Percentiles rank a stretch among this genome's conserved stretches.
Conservation (phyloP, 2,113 vertebrate species). For the Halichoeres trimaculatus region DNA sequence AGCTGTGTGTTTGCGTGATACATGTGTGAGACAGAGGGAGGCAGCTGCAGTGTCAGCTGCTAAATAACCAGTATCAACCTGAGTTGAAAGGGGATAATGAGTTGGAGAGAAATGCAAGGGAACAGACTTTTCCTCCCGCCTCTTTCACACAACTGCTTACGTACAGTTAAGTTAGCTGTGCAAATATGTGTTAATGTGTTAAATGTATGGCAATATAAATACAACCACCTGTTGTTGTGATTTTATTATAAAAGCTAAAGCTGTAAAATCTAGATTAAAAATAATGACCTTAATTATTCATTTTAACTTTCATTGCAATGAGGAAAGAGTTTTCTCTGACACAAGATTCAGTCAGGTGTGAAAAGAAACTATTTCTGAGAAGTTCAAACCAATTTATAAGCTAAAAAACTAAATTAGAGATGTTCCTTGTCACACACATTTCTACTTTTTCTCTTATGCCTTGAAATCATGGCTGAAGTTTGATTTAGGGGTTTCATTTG, state of each 20-base stretch:
- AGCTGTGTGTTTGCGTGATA: constrained; percentile 2
- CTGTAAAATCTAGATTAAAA: too few species aligned
- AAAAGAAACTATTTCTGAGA: constrained; percentile 12
- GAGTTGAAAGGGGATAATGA: constrained; percentile 48
- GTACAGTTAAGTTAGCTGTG: neutral
- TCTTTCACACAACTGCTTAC: neutral
- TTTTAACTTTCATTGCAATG: neutral
- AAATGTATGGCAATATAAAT: too few species aligned
- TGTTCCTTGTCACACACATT: neutral
- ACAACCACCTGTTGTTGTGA: too few species aligned
- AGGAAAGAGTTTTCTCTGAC: neutral
- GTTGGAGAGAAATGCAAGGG: constrained; percentile 21
- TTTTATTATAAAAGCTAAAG: too few species aligned
- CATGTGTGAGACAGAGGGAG: constrained; percentile 16
- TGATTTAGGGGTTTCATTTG: neutral
- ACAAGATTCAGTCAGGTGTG: constrained; percentile 14
- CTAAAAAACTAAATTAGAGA: constrained; percentile 19
- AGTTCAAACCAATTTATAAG: constrained; percentile 21
- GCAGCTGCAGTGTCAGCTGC: constrained; percentile 43
- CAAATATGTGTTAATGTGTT: too few species aligned
- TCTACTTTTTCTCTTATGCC: constrained; percentile 5
- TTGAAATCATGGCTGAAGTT: constrained; percentile 3
- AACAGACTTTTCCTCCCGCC: constrained; percentile 27
- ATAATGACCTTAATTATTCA: neutral
- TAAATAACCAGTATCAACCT: constrained; percentile 36